Conservation (phyloP, 2,113 vertebrate species). For the Clinocottus analis region DNA sequence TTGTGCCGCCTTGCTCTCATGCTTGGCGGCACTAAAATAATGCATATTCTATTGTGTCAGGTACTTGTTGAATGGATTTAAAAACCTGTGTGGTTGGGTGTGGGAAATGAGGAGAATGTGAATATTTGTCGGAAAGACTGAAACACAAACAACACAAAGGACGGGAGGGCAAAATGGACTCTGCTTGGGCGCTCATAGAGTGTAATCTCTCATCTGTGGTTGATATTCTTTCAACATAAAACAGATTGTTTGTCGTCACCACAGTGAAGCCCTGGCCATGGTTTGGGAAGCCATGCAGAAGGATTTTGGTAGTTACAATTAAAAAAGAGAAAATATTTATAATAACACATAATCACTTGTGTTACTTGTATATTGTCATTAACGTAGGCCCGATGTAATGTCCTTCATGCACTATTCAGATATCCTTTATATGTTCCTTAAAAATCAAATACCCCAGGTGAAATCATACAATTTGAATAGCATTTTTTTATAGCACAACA, state of each 20-base stretch:
- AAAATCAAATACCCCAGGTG: neutral
- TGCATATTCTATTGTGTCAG: slow-evolving; percentile 17
- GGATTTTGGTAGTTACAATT: neutral
- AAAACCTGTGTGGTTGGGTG: neutral
- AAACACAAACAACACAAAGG: neutral
- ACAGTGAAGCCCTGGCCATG: too few species aligned
- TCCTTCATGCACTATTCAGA: neutral
- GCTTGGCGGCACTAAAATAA: slow-evolving; percentile 13
- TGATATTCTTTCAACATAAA: slow-evolving; percentile 20
- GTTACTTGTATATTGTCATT: neutral
- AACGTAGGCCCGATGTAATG: neutral
- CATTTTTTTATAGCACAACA: neutral
- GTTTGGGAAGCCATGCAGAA: neutral
- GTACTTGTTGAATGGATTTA: slow-evolving; percentile 20
- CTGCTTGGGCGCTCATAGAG: neutral
- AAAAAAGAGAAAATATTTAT: too few species aligned
- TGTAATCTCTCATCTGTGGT: slow-evolving; percentile 1
- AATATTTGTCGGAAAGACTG: neutral
- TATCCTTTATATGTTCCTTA: neutral
- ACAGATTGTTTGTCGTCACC: neutral
- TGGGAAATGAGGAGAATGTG: neutral
- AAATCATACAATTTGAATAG: neutral
- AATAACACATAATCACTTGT: neutral
- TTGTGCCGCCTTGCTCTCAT: slow-evolving; percentile 32
- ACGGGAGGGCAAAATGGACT: neutral